phyloP scores from a whole-genome alignment of 2,797 vertebrate species.

The Sparus aurata region DNA sequence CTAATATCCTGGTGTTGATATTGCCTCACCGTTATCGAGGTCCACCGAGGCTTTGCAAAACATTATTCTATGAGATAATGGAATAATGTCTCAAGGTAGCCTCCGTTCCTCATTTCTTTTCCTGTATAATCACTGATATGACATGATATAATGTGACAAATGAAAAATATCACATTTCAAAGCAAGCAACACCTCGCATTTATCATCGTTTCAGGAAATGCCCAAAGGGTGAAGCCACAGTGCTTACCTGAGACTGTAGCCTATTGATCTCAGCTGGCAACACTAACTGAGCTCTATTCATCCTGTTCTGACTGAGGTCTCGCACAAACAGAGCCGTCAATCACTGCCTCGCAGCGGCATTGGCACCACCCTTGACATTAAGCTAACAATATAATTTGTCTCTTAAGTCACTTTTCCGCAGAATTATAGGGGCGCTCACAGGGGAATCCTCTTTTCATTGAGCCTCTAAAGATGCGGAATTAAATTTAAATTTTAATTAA shows the following conservation, averaged over 20 bases:
- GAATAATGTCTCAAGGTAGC: conserved; percentile 68
- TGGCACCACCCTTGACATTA: conserved; percentile 74
- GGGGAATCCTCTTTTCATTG: conserved; percentile 60
- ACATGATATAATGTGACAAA: conserved; percentile 79
- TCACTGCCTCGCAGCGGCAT: conserved; percentile 62
- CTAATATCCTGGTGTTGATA: conserved; percentile 79
- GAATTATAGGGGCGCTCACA: conserved; percentile 50
- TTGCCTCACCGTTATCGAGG: conserved; percentile 76
- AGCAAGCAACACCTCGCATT: conserved; percentile 60
- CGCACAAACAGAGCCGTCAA: conserved; percentile 80
- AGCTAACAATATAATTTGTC: conserved; percentile 78
- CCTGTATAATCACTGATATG: conserved; percentile 77
- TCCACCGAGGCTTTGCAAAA: conserved; percentile 75
- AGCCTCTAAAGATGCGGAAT: conserved; percentile 73
- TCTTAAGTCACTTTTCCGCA: conserved; percentile 66
- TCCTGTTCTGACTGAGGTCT: conserved; percentile 70
- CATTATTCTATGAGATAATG: conserved; percentile 75
- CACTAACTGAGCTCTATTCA: conserved; percentile 76
- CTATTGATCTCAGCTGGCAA: conserved; percentile 81
- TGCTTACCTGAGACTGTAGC: conserved; percentile 76
- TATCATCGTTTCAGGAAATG: conserved; percentile 77
- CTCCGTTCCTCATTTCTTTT: conserved; percentile 64
- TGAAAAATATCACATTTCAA: conserved; percentile 79
- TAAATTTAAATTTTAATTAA: conserved; percentile 80
- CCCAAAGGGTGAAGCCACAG: conserved; percentile 69